phyloP scores from a whole-genome alignment of 2,888 invertebrate genomes.

The Clepsis dumicolana region DNA sequence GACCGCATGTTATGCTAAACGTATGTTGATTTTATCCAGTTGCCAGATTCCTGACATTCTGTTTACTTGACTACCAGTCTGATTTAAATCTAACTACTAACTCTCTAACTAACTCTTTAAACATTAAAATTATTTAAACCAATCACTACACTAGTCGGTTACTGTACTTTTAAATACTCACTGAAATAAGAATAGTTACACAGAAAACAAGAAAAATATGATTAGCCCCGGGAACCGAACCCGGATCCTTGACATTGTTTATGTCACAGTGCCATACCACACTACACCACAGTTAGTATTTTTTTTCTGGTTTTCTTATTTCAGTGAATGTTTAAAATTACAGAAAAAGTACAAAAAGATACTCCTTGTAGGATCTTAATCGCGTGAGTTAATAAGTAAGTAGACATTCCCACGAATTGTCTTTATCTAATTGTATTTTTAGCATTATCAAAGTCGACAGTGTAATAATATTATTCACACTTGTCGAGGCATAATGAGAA shows the following conservation, averaged over 20 bases:
- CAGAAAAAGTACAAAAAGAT: too few relatives aligned
- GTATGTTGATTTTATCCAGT: conserved; percentile 1
- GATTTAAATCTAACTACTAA: conserved; percentile 3
- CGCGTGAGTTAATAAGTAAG: conserved; percentile 45
- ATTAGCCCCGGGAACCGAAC: too few relatives aligned
- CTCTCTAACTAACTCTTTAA: neutral
- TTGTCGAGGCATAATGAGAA: conserved; percentile 56
- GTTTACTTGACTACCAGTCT: conserved; percentile 8
- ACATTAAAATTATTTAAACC: conserved; percentile 15
- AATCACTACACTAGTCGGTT: neutral
- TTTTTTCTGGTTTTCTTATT: too few relatives aligned
- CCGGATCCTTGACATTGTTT: too few relatives aligned
- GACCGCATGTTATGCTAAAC: conserved; percentile 6
- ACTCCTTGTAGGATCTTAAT: conserved; percentile 20
- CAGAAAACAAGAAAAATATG: too few relatives aligned
- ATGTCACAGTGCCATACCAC: too few relatives aligned
- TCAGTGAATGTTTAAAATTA: too few relatives aligned
- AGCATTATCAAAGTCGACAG: conserved; percentile 77
- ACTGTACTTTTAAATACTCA: too few relatives aligned
- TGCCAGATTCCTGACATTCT: conserved; percentile 15
- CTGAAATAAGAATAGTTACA: too few relatives aligned
- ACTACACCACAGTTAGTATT: too few relatives aligned
- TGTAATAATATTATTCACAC: conserved; percentile 54
- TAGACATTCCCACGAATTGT: conserved; percentile 62
- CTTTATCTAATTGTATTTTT: conserved; percentile 70